These are phyloP conservation scores for Brachyhypopomus gauderio DNA, from an alignment of 2,113 vertebrate genomes.

Conservation along the genomic window DNA sequence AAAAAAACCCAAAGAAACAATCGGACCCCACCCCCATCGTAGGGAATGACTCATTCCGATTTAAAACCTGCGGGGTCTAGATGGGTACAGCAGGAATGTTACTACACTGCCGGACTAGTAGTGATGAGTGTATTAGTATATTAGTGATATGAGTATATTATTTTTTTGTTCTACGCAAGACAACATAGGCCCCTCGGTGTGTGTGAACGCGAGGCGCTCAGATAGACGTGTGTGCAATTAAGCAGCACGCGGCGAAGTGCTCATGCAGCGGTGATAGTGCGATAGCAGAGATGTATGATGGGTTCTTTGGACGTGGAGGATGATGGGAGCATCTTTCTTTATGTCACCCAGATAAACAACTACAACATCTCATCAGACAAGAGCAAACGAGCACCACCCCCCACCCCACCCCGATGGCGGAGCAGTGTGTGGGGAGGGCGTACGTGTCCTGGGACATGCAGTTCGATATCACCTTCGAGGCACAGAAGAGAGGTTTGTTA, in stretches of 20 bases:
- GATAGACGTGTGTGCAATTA: conserved; percentile 60
- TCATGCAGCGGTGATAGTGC: conserved; percentile 70
- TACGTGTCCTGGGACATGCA: conserved; percentile 73
- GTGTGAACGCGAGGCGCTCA: conserved; percentile 36
- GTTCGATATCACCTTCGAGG: background rate
- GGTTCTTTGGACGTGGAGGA: conserved; percentile 45
- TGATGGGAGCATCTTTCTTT: conserved; percentile 58
- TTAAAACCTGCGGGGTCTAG: too few species aligned
- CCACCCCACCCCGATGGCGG: conserved; percentile 58
- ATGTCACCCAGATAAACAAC: conserved; percentile 75
- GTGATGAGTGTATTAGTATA: too few species aligned
- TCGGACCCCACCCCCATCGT: background rate
- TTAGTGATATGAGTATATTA: too few species aligned
- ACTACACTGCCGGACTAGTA: too few species aligned
- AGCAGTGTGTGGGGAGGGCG: conserved; percentile 57
- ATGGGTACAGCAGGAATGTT: too few species aligned
- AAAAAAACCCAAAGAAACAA: background rate
- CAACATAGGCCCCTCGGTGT: conserved; percentile 2
- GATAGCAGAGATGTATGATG: conserved; percentile 62
- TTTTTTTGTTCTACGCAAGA: too few species aligned
- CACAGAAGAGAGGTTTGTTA: background rate
- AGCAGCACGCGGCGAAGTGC: conserved; percentile 63
- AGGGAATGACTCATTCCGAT: too few species aligned
- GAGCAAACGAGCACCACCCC: conserved; percentile 62
- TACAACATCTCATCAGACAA: conserved; percentile 51